Percentiles rank a stretch among this genome's conserved stretches.
Evolutionary conservation across 2,113 vertebrate genomes (phyloP).

Genomic region (Phainopepla nitens): DNA sequence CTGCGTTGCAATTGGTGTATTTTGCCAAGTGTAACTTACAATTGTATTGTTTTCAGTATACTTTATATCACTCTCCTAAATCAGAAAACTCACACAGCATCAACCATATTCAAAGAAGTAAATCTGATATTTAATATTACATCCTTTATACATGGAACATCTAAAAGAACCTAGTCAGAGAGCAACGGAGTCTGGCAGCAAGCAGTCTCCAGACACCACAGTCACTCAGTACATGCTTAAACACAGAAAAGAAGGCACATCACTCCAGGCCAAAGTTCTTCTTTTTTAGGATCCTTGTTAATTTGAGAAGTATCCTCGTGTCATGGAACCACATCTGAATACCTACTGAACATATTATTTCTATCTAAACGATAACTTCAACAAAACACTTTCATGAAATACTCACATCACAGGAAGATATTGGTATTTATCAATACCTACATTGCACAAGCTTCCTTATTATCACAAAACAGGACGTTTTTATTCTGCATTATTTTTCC

Average conservation of each 20-base stretch:
- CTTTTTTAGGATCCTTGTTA: not conserved
- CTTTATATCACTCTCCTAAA: not conserved
- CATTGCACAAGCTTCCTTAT: not conserved
- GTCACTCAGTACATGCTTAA: not conserved
- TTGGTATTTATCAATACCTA: not conserved
- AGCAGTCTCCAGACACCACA: not conserved
- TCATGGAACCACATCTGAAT: not conserved
- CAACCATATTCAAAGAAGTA: not conserved
- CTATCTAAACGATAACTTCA: not conserved
- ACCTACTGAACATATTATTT: not conserved
- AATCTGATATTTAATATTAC: not conserved
- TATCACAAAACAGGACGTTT: not conserved
- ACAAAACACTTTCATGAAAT: not conserved
- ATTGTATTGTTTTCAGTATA: not conserved
- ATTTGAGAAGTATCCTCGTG: not conserved
- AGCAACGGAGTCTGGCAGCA: not conserved
- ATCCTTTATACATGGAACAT: not conserved
- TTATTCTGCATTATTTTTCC: not conserved
- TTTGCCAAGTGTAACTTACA: not conserved
- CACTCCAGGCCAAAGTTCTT: not conserved
- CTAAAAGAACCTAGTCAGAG: not conserved
- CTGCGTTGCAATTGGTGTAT: not conserved
- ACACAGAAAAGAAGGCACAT: not conserved
- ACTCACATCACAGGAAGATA: not conserved
- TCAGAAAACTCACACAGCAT: not conserved